phyloP scores from a whole-genome alignment of 2,113 vertebrate genomes.

The Tonatia bakeri region DNA sequence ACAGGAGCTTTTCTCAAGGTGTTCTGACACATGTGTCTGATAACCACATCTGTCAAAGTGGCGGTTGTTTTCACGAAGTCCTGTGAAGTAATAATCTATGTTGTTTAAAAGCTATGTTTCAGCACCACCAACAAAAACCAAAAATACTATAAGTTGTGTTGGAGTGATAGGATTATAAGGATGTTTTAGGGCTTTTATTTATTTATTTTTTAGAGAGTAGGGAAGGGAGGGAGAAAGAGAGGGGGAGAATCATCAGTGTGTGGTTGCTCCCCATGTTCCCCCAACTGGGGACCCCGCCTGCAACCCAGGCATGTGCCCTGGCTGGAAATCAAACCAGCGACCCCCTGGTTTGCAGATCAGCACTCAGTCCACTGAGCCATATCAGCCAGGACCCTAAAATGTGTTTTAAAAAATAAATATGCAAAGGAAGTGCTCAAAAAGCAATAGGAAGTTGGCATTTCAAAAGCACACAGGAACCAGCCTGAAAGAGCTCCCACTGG shows the following conservation, averaged over 20 bases:
- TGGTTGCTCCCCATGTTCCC: too few relatives aligned
- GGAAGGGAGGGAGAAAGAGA: too few relatives aligned
- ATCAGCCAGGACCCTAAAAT: not conserved
- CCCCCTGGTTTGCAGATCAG: too few relatives aligned
- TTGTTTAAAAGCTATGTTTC: not conserved
- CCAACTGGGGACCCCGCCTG: too few relatives aligned
- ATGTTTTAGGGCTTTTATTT: not conserved
- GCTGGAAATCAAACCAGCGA: too few relatives aligned
- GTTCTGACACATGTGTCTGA: not conserved
- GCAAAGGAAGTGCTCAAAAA: not conserved
- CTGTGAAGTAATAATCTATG: not conserved
- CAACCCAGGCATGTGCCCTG: too few relatives aligned
- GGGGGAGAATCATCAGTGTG: too few relatives aligned
- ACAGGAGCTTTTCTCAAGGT: not conserved
- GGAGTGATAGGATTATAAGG: not conserved
- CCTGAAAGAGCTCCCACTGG: not conserved
- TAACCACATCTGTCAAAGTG: not conserved
- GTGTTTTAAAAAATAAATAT: not conserved
- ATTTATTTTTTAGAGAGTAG: not conserved
- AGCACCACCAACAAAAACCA: not conserved
- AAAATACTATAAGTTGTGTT: not conserved
- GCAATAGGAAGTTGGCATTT: not conserved
- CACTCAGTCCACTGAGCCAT: too few relatives aligned
- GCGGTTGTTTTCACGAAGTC: not conserved
- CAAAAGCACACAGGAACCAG: not conserved